Evolutionary conservation across 2,888 invertebrate species (phyloP).

Genomic region (Caenorhabditis sp.): DNA sequence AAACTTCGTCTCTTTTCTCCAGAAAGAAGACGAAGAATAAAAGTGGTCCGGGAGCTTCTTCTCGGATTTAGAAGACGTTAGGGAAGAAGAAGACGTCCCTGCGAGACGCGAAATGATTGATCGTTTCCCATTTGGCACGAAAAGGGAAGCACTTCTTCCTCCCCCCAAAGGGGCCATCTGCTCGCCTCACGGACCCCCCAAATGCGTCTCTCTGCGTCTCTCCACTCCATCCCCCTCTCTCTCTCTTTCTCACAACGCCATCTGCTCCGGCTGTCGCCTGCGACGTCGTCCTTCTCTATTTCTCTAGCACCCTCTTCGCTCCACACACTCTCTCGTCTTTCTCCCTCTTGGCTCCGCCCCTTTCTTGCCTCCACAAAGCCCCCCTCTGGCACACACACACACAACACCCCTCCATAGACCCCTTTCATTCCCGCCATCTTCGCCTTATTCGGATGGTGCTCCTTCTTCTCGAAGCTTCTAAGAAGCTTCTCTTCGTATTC

Average conservation of each 20-base stretch:
- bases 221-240: too few relatives aligned
- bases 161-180: constrained; percentile 4
- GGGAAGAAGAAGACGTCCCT: not conserved
- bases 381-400: not conserved
- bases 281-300: not conserved
- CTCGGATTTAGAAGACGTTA: not conserved
- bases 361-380: not conserved
- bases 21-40: not conserved
- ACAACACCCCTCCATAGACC: not conserved
- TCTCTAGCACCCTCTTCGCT: not conserved
- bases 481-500: not conserved
- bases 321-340: not conserved
- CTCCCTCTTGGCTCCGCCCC: not conserved
- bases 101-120: constrained; percentile 56
- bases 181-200: not conserved
- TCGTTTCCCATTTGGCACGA: constrained; percentile 57
- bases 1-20: not conserved
- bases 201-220: constrained; percentile 2
- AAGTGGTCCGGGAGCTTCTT: constrained; percentile 6
- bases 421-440: not conserved
- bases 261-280: not conserved
- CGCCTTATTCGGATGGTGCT: constrained; percentile 13
- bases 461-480: constrained; percentile 1
- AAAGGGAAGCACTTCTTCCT: not conserved
- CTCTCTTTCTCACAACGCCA: constrained; percentile 3